Evolutionary conservation across 1,140 invertebrate species (phyloP).

Genomic region (Pseudobourletiella spinata): DNA sequence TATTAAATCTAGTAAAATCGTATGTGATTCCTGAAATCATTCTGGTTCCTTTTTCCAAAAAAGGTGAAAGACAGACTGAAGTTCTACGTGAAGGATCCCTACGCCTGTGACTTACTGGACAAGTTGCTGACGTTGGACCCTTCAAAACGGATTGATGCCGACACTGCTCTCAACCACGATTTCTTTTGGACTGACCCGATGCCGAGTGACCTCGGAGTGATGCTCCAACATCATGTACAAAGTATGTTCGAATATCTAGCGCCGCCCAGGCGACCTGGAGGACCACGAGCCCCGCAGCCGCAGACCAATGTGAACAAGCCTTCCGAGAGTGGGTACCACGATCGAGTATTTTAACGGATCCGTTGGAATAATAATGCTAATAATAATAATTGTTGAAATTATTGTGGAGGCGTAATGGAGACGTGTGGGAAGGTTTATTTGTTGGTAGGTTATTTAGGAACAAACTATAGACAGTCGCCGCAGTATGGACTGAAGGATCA

Average conservation of each 20-base stretch:
- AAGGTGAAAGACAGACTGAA: conserved; percentile 78
- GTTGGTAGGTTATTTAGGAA: too few relatives aligned
- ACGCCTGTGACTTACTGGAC: conserved; percentile 87
- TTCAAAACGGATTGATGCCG: conserved; percentile 77
- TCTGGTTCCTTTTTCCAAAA: conserved; percentile 43
- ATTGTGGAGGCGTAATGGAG: too few relatives aligned
- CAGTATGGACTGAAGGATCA: too few relatives aligned
- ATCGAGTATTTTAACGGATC: conserved; percentile 23
- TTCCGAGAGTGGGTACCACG: conserved; percentile 16
- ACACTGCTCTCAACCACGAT: conserved; percentile 90
- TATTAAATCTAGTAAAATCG: too few relatives aligned
- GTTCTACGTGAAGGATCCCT: conserved; percentile 84
- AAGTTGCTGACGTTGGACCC: conserved; percentile 88
- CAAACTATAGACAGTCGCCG: too few relatives aligned
- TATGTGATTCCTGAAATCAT: conserved; percentile 4
- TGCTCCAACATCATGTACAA: conserved; percentile 85
- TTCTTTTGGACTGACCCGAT: conserved; percentile 98
- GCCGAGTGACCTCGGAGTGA: conserved; percentile 82
- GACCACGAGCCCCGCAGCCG: conserved; percentile 5
- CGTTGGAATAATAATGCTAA: too few relatives aligned
- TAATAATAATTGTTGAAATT: too few relatives aligned
- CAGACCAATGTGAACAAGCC: conserved; percentile 2
- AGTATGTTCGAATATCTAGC: conserved; percentile 96
- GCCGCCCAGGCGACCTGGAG: conserved; percentile 56
- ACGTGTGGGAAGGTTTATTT: too few relatives aligned